phyloP scores from a whole-genome alignment of 2,797 vertebrate species.

The Syngnathus rostellatus region DNA sequence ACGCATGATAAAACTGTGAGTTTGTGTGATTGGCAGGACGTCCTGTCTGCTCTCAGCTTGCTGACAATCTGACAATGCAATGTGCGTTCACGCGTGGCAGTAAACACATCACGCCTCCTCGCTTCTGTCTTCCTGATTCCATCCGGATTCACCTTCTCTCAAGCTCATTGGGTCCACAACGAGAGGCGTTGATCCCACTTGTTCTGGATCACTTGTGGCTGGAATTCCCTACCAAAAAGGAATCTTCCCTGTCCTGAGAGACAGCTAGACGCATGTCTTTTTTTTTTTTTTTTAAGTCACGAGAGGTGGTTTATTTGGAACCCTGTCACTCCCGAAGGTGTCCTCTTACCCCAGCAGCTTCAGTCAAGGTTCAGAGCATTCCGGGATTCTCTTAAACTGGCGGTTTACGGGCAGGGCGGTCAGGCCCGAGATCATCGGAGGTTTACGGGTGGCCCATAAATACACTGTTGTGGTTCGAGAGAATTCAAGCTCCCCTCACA shows the following conservation, averaged over 20 bases:
- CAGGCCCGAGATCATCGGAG: conserved; percentile 51
- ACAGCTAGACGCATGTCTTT: conserved; percentile 54
- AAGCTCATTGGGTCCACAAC: conserved; percentile 26
- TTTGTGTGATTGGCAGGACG: conserved; percentile 25
- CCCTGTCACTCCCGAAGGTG: conserved; percentile 52
- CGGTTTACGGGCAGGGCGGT: conserved; percentile 52
- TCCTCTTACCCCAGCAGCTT: conserved; percentile 53
- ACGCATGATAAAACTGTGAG: not conserved
- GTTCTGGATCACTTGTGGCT: conserved; percentile 65
- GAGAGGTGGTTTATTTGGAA: conserved; percentile 42
- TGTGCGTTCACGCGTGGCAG: conserved; percentile 49
- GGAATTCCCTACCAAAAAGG: conserved; percentile 57
- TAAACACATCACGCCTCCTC: conserved; percentile 33
- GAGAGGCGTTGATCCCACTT: conserved; percentile 51
- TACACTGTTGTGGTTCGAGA: conserved; percentile 44
- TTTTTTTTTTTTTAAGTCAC: conserved; percentile 21
- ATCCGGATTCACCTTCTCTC: conserved; percentile 25
- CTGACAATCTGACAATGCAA: conserved; percentile 43
- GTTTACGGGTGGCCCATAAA: conserved; percentile 63
- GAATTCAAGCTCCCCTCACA: conserved; percentile 25
- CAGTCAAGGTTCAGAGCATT: conserved; percentile 45
- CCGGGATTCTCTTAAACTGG: conserved; percentile 55
- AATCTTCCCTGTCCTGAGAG: conserved; percentile 44
- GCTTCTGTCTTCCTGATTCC: conserved; percentile 19
- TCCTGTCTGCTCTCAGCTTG: conserved; percentile 18